phyloP scores from a whole-genome alignment of 2,888 invertebrate genomes.

The Hymenopus coronatus region DNA sequence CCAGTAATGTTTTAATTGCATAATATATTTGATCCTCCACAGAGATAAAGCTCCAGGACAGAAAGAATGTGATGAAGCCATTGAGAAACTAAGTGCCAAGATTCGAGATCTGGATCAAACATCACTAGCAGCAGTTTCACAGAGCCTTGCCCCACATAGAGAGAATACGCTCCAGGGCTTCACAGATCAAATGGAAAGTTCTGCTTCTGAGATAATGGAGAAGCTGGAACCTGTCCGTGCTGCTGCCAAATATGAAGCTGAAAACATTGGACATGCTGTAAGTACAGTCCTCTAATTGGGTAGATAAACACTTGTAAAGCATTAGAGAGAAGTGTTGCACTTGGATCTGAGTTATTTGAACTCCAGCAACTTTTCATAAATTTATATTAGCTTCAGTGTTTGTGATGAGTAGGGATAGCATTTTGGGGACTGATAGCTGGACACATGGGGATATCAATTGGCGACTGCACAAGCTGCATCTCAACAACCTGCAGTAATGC shows the following conservation, averaged over 20 bases:
- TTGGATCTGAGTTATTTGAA: background rate
- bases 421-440: no score
- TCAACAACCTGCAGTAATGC: no score
- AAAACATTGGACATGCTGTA: conserved; percentile 87
- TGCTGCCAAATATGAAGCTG: conserved; percentile 88
- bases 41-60: conserved; percentile 96
- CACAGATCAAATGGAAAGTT: conserved; percentile 75
- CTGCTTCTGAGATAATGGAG: conserved; percentile 77
- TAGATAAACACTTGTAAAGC: no score
- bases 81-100: conserved; percentile 71
- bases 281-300: conserved; percentile 57
- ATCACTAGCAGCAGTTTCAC: conserved; percentile 82
- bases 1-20: no score
- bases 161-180: conserved; percentile 73
- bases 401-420: no score
- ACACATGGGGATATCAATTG: no score
- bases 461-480: no score
- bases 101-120: conserved; percentile 83
- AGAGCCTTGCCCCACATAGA: conserved; percentile 66
- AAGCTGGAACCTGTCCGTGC: conserved; percentile 79
- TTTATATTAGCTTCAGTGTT: no score
- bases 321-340: background rate
- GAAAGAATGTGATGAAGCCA: conserved; percentile 83
- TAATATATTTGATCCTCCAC: background rate
- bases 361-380: background rate